Evolutionary conservation across 2,797 vertebrate species (phyloP).

Genomic region (Bovichtus diacanthus): DNA sequence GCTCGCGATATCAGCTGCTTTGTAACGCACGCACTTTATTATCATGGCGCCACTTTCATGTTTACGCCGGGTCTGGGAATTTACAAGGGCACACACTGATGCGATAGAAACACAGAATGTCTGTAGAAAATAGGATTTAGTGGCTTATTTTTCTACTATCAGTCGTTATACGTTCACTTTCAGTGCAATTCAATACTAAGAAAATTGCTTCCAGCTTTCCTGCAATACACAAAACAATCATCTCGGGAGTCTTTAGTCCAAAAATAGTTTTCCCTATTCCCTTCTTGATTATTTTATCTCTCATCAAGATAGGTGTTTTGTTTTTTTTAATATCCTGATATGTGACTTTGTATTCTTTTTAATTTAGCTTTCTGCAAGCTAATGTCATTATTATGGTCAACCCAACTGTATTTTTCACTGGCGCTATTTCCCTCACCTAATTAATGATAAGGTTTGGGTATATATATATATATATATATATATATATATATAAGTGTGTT

Average conservation of each 20-base stretch:
- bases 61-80: neutral
- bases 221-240: neutral
- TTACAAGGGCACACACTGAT: neutral
- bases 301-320: conserved; percentile 10
- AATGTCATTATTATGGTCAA: no score
- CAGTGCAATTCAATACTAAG: neutral
- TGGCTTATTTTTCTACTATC: neutral
- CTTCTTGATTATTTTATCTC: conserved; percentile 3
- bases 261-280: conserved; percentile 1
- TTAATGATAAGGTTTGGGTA: neutral
- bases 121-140: neutral
- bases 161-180: neutral
- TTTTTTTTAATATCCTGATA: neutral
- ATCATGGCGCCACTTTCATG: neutral
- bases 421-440: neutral
- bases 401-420: neutral
- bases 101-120: neutral
- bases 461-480: no score
- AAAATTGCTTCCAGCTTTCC: conserved; percentile 2
- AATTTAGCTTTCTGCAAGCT: neutral
- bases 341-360: neutral
- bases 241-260: neutral
- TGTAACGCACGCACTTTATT: neutral
- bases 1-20: neutral
- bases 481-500: conserved; percentile 1